Evolutionary conservation across 2,888 invertebrate genomes (phyloP).

Genomic region (Apamea monoglypha): DNA sequence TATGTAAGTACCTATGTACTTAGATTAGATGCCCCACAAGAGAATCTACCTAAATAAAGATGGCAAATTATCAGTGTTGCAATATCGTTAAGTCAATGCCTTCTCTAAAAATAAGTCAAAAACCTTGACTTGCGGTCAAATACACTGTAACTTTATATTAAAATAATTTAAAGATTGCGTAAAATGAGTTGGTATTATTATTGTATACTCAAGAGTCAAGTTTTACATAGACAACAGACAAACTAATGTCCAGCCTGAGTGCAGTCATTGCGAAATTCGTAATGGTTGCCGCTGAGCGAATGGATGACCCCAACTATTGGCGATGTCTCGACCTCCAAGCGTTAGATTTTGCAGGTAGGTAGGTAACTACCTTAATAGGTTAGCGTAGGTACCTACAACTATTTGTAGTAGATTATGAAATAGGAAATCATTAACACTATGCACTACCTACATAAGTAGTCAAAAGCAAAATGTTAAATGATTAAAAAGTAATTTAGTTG

Average conservation of each 20-base stretch:
- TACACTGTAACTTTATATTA: constrained; percentile 22
- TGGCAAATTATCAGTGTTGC: constrained; percentile 12
- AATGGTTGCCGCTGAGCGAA: constrained; percentile 72
- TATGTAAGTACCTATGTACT: neutral
- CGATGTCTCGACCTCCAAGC: constrained; percentile 71
- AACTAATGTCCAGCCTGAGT: constrained; percentile 54
- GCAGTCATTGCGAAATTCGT: constrained; percentile 68
- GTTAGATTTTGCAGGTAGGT: constrained; percentile 24
- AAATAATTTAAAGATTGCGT: constrained; percentile 55
- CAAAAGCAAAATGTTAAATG: neutral
- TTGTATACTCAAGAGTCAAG: constrained; percentile 20
- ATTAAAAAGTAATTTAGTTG: neutral
- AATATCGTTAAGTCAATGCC: constrained; percentile 37
- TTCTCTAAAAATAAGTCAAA: constrained; percentile 28
- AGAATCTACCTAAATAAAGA: neutral
- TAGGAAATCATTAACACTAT: neutral
- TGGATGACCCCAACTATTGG: constrained; percentile 73
- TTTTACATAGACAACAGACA: constrained; percentile 45
- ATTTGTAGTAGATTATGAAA: neutral
- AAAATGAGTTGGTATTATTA: constrained; percentile 37
- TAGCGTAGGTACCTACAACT: neutral
- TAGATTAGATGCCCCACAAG: constrained; percentile 1
- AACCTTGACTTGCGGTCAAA: constrained; percentile 58
- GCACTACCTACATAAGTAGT: neutral
- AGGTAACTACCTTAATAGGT: neutral